Evolutionary conservation across 53 echinoderm and acorn worm species (phyloP), one percentile per base, ranked within the genome.

Genomic region (Paelopatides confundens): DNA sequence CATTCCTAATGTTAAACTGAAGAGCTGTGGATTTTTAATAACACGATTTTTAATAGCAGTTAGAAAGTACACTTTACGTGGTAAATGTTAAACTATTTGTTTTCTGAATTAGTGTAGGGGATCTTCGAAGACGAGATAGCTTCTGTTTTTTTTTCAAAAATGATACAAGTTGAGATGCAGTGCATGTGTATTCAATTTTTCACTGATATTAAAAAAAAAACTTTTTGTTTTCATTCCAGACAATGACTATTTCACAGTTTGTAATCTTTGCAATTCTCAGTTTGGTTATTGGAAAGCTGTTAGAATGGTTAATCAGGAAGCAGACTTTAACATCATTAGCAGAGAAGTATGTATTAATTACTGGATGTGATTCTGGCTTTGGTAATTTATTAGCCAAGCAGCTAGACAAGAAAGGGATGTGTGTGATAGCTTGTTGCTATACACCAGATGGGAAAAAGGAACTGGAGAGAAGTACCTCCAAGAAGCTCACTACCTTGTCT

Each of bases 301-400:
- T 79, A 7, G 84, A 83, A 63, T 83, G 84, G 84, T 28, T 83
- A 37, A 40, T 83, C 38, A 76, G 76, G 76, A 76, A n/a, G 28
- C 43, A 37, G 84, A 64, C 38, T 8, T 11, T 83, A 8, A 39
- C 84, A 7, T 34, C 36, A 1, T 38, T 83, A 2, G 13, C 28
- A 35, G 29, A 83, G 39, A 91, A 87, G 65, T 91, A 87, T 63
- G 87, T 91, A 23, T 65, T 91, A 37, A 87, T 93, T 34, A 88
- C 91, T 50, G 95, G 95, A 8, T 95, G 95, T 54, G 95, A 95
- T 68, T 86, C 86, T 51, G 95, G 95, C 13, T 95, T 95, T 81
- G 95, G 95, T 24, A 85, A 95, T 63, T 66, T 81, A n/a, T 81
- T 91, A 40, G 93, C 92, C 31, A 93, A 85, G 65, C 89, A 93